Evolutionary conservation across 2,113 vertebrate species (phyloP).

Genomic region (Sapayoa aenigma): DNA sequence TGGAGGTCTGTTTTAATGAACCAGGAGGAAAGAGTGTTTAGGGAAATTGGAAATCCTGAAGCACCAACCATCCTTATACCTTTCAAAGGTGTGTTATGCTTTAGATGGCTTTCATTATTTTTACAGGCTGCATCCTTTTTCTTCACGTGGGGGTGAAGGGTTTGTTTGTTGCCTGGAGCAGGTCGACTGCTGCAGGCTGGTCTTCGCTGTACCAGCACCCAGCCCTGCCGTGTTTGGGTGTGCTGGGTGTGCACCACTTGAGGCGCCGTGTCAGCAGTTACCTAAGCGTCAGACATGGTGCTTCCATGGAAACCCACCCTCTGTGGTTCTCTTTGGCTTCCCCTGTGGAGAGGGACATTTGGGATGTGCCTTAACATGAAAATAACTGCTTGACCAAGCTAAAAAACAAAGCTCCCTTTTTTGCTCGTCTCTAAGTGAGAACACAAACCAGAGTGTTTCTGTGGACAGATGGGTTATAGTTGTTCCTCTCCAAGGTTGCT

Average conservation of each 20-base stretch:
- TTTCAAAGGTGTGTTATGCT: neutral
- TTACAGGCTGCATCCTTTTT: neutral
- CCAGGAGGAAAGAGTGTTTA: neutral
- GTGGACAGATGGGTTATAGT: neutral
- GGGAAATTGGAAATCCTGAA: neutral
- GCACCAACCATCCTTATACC: neutral
- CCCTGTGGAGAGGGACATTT: neutral
- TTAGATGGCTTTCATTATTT: neutral
- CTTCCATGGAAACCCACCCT: neutral
- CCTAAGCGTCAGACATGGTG: neutral
- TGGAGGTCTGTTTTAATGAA: neutral
- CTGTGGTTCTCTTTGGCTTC: neutral
- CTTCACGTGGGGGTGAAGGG: fast-evolving
- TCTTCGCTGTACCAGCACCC: neutral
- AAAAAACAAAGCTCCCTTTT: neutral
- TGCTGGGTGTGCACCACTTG: neutral
- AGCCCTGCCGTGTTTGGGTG: fast-evolving
- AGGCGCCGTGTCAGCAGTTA: neutral
- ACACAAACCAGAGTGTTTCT: neutral
- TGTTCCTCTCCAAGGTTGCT: neutral
- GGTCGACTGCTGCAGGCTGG: neutral
- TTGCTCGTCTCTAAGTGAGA: neutral
- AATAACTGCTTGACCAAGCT: neutral
- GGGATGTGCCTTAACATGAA: neutral
- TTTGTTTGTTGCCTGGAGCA: neutral